Base-by-base conservation (phyloP, 2,888 invertebrate species). In the Dynastes tityus region DNA sequence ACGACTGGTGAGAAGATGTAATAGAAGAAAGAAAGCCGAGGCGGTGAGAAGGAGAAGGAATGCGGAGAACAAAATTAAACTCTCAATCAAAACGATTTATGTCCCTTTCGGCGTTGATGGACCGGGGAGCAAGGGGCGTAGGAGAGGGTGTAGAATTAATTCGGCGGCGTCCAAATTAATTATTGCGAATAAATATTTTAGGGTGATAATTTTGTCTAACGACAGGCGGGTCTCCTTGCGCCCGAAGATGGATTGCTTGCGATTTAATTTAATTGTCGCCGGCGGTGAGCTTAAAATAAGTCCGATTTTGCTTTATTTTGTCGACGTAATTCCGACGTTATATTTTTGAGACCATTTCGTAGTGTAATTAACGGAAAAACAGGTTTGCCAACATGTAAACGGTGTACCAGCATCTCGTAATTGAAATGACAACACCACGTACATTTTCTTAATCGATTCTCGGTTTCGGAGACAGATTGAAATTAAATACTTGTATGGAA, bases 1-100 rank as follows among this genome's bases (percentile, higher is more conserved):
- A 45, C 45, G 45, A 45, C 9, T 2, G 45, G 11, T 8, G 45
- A 45, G 45, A 45, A 11, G 45, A 45, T 45, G 45, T 45, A 37
- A 45, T 11, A 45, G 45, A 2, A 45, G 45, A 1, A 58, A 58
- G 55, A 22, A 58, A 2, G 22, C 53, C 63, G 63, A 32, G 2
- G 27, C 5, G 13, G 29, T 29, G 27, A 32, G 63, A 63, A 11
- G 8, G 63, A 32, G 27, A 32, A 27, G 63, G 63, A 68, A 27
- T 27, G 51, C 49, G 68, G 9, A 51, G 22, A 51, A 68, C 68
- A 55, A 58, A 71, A 71, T 71, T 53, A 71, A 71, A 45, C 58
- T 73, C 55, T 58, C 73, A 58, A 61, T 74, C 61, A 74, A 74
- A 61, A 74, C 73, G 61, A 74, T 74, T 61, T 74, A 74, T 74